Conservation (phyloP, 2,797 vertebrate species). For the Paguma larvata region DNA sequence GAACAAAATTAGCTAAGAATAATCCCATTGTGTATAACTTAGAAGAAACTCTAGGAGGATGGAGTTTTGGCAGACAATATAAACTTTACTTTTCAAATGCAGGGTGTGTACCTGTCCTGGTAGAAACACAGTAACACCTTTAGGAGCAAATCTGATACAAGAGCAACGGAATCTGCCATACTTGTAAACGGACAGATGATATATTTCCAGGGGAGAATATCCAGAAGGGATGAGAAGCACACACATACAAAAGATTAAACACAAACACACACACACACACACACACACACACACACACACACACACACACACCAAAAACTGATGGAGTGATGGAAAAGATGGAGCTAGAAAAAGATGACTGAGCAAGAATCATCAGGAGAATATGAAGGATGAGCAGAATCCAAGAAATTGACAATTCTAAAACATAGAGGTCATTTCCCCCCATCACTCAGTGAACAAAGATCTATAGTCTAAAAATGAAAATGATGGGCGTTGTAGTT, state of each 20-base stretch:
- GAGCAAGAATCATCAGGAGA: not conserved
- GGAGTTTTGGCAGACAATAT: not conserved
- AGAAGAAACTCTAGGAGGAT: not conserved
- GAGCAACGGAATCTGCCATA: not conserved
- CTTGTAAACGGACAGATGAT: not conserved
- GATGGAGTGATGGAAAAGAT: not conserved
- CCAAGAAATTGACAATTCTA: not conserved
- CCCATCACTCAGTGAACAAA: not conserved
- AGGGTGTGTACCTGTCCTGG: not conserved
- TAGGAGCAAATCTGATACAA: not conserved
- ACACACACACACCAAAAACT: not conserved
- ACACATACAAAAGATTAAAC: not conserved
- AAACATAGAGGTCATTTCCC: not conserved
- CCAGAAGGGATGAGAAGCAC: not conserved
- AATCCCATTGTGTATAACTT: not conserved
- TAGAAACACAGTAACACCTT: not conserved
- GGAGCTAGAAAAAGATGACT: not conserved
- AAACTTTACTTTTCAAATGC: not conserved
- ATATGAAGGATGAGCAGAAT: not conserved
- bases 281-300: not conserved
- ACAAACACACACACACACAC: no score
- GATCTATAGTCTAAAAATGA: not conserved
- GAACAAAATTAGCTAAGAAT: not conserved
- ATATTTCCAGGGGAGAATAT: not conserved
- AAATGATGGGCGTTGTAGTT: not conserved